Conservation (phyloP, 1,140 invertebrate species). For the Hirudo medicinalis region DNA sequence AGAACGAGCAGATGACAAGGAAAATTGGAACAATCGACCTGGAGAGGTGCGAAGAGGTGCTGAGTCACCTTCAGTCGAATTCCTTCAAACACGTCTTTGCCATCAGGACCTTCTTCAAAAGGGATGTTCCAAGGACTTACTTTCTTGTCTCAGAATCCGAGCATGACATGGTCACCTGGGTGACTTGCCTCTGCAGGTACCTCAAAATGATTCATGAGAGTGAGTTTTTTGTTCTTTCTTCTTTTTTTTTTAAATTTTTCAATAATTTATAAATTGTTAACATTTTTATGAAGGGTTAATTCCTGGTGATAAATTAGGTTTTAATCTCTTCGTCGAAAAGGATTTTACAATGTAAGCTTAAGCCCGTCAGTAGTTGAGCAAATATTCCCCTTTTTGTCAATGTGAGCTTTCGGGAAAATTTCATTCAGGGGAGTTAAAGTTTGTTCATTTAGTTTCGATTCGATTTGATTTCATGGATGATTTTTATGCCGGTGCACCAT, state of each 20-base stretch:
- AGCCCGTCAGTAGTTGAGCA: no score
- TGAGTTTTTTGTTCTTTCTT: not conserved
- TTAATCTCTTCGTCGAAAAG: no score
- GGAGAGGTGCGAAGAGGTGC: conserved; percentile 12
- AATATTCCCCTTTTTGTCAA: no score
- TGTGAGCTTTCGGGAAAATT: no score
- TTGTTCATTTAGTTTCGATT: no score
- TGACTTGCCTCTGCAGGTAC: conserved; percentile 8
- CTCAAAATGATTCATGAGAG: conserved; percentile 2
- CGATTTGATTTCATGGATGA: no score
- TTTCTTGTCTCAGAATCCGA: not conserved
- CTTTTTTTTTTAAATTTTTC: not conserved
- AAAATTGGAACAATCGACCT: conserved; percentile 11
- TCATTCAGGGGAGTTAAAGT: no score
- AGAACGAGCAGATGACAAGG: conserved; percentile 4
- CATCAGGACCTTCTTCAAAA: not conserved
- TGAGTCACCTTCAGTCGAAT: not conserved
- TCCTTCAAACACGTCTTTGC: conserved; percentile 8
- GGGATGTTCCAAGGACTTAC: conserved; percentile 6
- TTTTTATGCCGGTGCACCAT: no score
- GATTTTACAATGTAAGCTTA: no score
- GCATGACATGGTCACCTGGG: not conserved
- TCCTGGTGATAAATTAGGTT: no score
- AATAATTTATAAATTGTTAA: not conserved
- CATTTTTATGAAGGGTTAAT: no score